Base-by-base conservation (phyloP, 2,888 invertebrate species). In the Trissolcus brochymenae region DNA sequence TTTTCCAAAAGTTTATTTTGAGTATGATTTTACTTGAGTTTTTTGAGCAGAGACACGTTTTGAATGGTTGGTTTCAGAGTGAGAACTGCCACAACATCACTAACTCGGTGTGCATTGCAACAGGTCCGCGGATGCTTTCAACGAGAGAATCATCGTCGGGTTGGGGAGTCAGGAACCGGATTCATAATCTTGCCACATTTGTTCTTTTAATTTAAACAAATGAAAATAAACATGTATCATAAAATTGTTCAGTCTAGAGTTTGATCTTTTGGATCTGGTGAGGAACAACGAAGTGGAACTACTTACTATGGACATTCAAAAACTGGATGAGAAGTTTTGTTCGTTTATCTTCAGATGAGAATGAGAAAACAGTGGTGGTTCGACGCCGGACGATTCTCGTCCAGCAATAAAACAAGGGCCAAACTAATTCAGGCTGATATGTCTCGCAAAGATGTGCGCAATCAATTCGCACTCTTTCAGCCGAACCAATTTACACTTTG, bases 261-360 rank as follows among this genome's bases (percentile, higher is more conserved):
- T 43, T 57, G 17, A 11, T 41, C 35, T 60, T 43, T 16, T 14
- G 16, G 19, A 35, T n/a, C 54, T 29, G 43, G 25, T 35, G 46
- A 43, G 43, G 14, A 46, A 25, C 51, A 43, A 64, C 64, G 41
- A 62, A 53, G 41, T 53, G 62, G 54, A 16, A 43, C 51, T 13
- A 50, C 4, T 43, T 40, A 35, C 61, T 61, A 61, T 51, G 40
- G 50, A 35, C 61, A 51, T 17, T 50, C 40, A 6, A 19, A 25
- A 61, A 61, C 61, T 61, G 51, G 21, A 16, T 46, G 51, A 51
- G 61, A 61, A 61, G 43, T 43, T 19, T 19, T 14, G 41, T 43
- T 6, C 43, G n/a, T n/a, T 43, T 13, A 6, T 43, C 6, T 43
- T 43, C 43, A 13, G 43, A 4, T 16, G 14, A 46, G 46, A 46